A percentile compares a stretch with the other conserved stretches of the same genome.
Conservation (phyloP, 2,888 invertebrate species). For the Trissonchulus sp. region DNA sequence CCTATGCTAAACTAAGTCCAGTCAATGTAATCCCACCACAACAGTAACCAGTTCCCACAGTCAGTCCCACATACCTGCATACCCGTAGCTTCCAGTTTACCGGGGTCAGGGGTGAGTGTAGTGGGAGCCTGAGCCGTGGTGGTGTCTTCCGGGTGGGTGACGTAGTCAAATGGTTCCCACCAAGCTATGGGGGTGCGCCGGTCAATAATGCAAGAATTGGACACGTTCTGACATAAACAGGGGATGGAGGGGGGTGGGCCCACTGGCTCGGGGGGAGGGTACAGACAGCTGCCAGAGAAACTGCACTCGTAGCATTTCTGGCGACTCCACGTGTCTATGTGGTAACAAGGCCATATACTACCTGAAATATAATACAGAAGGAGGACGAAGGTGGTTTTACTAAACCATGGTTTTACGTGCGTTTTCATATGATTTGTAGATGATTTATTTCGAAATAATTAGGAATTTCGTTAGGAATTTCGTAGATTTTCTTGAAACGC, state of each 20-base stretch:
- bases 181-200: neutral
- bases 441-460: too few species aligned
- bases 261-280: slow-evolving; percentile 37
- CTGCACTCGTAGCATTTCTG: slow-evolving; percentile 45
- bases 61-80: too few species aligned
- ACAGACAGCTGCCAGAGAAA: slow-evolving; percentile 47
- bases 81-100: slow-evolving; percentile 43
- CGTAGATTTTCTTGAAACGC: too few species aligned
- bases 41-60: too few species aligned
- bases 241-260: slow-evolving; percentile 32
- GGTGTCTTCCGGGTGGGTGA: neutral
- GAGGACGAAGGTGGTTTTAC: too few species aligned
- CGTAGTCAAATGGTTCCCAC: slow-evolving; percentile 20
- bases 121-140: slow-evolving; percentile 31
- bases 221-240: slow-evolving; percentile 48
- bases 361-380: too few species aligned
- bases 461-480: too few species aligned
- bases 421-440: too few species aligned
- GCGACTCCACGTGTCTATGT: slow-evolving; percentile 44
- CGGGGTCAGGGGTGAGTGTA: slow-evolving; percentile 48
- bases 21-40: too few species aligned
- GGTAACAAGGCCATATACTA: slow-evolving; percentile 50
- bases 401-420: too few species aligned
- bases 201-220: slow-evolving; percentile 39
- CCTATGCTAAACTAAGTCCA: too few species aligned